Percentiles rank a stretch among this genome's conserved stretches.
Evolutionary conservation across 2,888 invertebrate species (phyloP).

Genomic region (Aphidoletes aphidimyza): DNA sequence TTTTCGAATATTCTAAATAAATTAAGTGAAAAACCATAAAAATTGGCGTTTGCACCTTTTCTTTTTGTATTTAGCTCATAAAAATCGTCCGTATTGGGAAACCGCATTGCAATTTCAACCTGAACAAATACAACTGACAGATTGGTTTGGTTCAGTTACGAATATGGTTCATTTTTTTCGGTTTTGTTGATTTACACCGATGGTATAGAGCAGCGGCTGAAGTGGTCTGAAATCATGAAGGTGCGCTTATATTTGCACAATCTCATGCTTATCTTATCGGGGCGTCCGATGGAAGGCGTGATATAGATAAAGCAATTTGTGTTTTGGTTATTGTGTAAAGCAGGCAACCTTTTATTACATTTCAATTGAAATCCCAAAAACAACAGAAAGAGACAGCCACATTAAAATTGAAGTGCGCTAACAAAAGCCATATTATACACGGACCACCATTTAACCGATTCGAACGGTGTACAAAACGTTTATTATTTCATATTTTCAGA

Average conservation of each 20-base stretch:
- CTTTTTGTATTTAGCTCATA: not conserved
- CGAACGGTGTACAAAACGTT: not conserved
- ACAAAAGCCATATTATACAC: not conserved
- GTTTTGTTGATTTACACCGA: constrained; percentile 31
- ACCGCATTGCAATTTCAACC: not conserved
- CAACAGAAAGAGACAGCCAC: constrained; percentile 4
- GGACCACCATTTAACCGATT: not conserved
- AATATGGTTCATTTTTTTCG: not conserved
- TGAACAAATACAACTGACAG: not conserved
- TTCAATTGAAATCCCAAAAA: constrained; percentile 7
- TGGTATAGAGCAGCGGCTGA: not conserved
- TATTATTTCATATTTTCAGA: constrained; percentile 45
- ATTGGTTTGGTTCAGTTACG: not conserved
- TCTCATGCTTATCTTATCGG: constrained; percentile 11
- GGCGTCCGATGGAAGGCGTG: constrained; percentile 39
- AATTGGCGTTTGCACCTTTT: constrained; percentile 11
- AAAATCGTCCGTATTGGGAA: not conserved
- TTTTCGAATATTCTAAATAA: not conserved
- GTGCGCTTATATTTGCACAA: constrained; percentile 20
- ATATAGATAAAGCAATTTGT: constrained; percentile 53
- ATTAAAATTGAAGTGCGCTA: not conserved
- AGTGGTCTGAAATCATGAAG: not conserved
- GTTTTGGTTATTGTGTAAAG: not conserved
- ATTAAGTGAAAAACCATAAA: not conserved
- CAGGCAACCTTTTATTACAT: not conserved